These are phyloP conservation scores for Phymanthus crucifer DNA, from an alignment of 92 coral and sea anemone species.

Conservation along the genomic window DNA sequence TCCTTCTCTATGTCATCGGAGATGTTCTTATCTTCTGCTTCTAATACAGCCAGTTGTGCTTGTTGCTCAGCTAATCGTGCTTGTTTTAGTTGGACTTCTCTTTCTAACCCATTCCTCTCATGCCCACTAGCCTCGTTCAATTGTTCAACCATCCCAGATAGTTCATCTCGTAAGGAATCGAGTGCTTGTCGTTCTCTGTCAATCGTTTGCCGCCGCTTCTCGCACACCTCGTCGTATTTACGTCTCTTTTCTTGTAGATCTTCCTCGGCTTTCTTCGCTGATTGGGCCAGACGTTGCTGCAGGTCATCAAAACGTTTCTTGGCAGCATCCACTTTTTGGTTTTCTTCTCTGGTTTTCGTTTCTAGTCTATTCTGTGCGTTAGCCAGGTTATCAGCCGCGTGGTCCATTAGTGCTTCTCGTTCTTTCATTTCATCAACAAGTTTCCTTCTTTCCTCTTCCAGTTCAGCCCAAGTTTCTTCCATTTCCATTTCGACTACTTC, in stretches of 20 bases:
- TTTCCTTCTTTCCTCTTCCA: constrained; percentile 60
- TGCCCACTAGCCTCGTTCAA: constrained; percentile 51
- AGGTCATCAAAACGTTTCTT: constrained; percentile 59
- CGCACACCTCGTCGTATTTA: constrained; percentile 59
- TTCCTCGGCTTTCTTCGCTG: constrained; percentile 64
- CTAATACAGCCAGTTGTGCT: constrained; percentile 46
- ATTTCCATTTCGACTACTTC: constrained; percentile 83
- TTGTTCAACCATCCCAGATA: constrained; percentile 46
- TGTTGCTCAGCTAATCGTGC: constrained; percentile 36
- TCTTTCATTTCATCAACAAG: constrained; percentile 71
- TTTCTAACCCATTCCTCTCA: constrained; percentile 39
- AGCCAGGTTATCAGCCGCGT: constrained; percentile 84
- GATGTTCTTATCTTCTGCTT: constrained; percentile 63
- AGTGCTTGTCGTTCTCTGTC: constrained; percentile 44
- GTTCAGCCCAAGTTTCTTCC: constrained; percentile 56
- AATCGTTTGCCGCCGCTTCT: constrained; percentile 40
- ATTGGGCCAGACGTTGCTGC: constrained; percentile 58
- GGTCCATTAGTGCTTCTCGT: constrained; percentile 74
- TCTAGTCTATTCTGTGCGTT: constrained; percentile 76
- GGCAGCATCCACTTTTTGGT: constrained; percentile 68
- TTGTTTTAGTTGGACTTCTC: constrained; percentile 33
- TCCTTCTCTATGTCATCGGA: constrained; percentile 62
- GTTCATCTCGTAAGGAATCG: constrained; percentile 26
- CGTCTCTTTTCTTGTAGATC: constrained; percentile 60
- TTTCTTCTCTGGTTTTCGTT: constrained; percentile 73